A percentile compares a stretch with the other conserved stretches of the same genome.
Evolutionary conservation across 2,113 vertebrate genomes (phyloP).

Genomic region (Aegithalos caudatus): DNA sequence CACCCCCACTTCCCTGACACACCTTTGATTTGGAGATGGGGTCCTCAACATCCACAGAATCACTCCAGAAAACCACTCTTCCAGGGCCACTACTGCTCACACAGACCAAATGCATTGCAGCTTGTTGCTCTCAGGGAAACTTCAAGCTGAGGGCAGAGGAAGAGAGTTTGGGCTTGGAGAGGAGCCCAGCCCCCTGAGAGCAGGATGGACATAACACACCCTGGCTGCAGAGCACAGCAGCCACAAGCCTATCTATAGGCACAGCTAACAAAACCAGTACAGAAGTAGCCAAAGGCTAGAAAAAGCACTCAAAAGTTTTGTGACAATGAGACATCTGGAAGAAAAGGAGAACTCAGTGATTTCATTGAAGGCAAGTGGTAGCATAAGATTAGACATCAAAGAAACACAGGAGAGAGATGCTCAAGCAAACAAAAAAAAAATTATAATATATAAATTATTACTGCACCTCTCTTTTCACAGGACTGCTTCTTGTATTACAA

Average conservation of each 20-base stretch:
- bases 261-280: neutral
- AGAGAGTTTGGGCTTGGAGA: neutral
- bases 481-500: neutral
- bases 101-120: rapidly evolving
- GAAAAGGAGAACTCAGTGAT: neutral
- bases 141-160: neutral
- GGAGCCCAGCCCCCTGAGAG: neutral
- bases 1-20: neutral
- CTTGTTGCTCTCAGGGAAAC: neutral
- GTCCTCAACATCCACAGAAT: neutral
- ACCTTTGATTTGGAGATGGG: neutral
- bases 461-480: neutral
- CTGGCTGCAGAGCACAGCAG: neutral
- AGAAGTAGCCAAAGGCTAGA: neutral
- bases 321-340: neutral
- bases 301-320: neutral
- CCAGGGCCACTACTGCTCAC: neutral
- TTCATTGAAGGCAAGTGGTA: neutral
- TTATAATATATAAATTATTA: neutral
- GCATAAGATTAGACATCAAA: neutral
- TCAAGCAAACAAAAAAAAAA: neutral
- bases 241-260: neutral
- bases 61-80: neutral
- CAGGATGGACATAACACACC: neutral
- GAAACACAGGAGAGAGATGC: neutral